Evolutionary conservation across 2,113 vertebrate genomes (phyloP).

Genomic region (Calyptomena viridis): DNA sequence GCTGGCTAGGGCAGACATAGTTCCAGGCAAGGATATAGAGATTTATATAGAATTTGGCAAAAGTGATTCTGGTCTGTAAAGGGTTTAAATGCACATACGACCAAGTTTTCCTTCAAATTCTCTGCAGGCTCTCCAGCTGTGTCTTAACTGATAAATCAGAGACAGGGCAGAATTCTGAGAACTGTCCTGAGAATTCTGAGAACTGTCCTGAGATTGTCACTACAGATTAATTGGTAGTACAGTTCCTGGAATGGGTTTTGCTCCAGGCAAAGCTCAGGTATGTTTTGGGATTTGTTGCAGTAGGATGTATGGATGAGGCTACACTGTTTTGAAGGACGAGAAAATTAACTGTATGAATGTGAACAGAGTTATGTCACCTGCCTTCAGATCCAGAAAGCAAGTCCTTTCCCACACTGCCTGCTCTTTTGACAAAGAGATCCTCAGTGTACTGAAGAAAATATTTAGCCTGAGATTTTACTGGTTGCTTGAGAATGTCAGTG

Average conservation of each 20-base stretch:
- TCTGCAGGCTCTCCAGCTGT: not conserved
- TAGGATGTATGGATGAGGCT: not conserved
- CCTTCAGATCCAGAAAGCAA: not conserved
- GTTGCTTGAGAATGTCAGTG: not conserved
- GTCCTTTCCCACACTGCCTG: not conserved
- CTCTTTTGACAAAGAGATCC: not conserved
- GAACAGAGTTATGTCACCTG: not conserved
- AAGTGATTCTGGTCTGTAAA: not conserved
- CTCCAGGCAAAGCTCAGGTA: not conserved
- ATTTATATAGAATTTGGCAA: conserved; percentile 11
- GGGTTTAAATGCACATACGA: not conserved
- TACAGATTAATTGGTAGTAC: conserved; percentile 1
- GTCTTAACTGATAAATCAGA: conserved; percentile 36
- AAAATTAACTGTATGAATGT: not conserved
- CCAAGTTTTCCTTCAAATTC: not conserved
- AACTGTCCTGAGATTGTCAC: conserved; percentile 21
- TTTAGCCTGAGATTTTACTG: not conserved
- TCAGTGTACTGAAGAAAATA: not conserved
- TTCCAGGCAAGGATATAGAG: not conserved
- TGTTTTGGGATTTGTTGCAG: not conserved
- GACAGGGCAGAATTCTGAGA: not conserved
- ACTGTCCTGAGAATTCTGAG: conserved; percentile 6
- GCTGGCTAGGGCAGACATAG: not conserved
- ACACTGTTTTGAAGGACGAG: not conserved
- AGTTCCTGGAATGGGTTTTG: not conserved